Evolutionary conservation across 2,888 invertebrate genomes (phyloP).

Genomic region (Notodromas monacha): DNA sequence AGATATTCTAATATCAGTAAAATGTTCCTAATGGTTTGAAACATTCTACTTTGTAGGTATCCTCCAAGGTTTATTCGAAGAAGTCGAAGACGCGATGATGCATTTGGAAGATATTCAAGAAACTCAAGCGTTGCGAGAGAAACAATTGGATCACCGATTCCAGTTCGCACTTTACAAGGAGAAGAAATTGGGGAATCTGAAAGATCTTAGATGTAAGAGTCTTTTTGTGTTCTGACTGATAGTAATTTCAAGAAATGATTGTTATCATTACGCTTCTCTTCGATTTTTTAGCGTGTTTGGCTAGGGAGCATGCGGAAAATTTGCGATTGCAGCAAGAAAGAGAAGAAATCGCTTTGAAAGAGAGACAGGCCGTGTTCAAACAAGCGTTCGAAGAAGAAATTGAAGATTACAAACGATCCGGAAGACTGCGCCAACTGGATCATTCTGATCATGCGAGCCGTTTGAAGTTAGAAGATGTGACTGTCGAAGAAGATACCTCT

Average conservation of each 20-base stretch:
- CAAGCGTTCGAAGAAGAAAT: constrained; percentile 33
- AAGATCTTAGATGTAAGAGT: constrained; percentile 23
- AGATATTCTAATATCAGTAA: too few species aligned
- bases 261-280: too few species aligned
- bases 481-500: too few species aligned
- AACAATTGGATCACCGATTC: constrained; percentile 33
- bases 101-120: constrained; percentile 33
- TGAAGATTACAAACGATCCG: constrained; percentile 10
- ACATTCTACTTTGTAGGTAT: constrained; percentile 13
- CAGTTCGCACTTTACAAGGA: constrained; percentile 34
- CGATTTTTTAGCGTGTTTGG: constrained; percentile 22
- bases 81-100: constrained; percentile 28
- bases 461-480: too few species aligned
- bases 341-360: constrained; percentile 23
- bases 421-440: too few species aligned
- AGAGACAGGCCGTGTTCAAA: constrained; percentile 31
- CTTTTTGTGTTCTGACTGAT: too few species aligned
- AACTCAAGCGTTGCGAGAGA: constrained; percentile 30
- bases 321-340: constrained; percentile 23
- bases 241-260: too few species aligned
- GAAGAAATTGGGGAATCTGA: constrained; percentile 26
- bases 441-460: too few species aligned
- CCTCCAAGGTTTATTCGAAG: constrained; percentile 25
- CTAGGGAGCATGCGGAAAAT: constrained; percentile 24
- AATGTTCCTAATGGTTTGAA: too few species aligned